Conservation (phyloP, 2,113 vertebrate species). For the Lontra canadensis region DNA sequence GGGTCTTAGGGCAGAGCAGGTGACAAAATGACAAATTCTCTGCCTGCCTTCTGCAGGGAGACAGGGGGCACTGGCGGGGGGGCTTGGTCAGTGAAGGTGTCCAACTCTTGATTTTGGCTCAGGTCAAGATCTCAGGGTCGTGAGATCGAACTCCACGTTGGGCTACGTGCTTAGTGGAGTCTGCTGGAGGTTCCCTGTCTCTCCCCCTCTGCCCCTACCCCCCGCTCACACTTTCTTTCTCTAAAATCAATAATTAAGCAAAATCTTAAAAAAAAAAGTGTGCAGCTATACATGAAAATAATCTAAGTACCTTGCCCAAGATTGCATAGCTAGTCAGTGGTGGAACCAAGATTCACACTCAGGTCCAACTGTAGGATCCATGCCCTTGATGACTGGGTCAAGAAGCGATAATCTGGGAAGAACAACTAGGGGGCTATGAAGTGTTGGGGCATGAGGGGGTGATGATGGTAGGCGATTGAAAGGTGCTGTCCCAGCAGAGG, state of each 20-base stretch:
- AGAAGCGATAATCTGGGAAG: background rate
- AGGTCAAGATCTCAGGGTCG: background rate
- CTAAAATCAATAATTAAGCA: background rate
- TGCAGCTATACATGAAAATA: background rate
- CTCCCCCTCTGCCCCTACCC: background rate
- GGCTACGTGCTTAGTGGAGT: background rate
- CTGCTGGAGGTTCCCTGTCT: background rate
- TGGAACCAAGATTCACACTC: background rate
- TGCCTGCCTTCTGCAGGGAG: background rate
- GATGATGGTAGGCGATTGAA: fast-evolving
- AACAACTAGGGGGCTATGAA: background rate
- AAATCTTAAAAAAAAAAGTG: background rate
- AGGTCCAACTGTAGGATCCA: background rate
- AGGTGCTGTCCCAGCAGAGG: background rate
- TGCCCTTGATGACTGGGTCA: background rate
- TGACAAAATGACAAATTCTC: background rate
- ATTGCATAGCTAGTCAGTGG: background rate
- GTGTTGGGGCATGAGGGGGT: background rate
- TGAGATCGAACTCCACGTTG: background rate
- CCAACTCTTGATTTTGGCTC: background rate
- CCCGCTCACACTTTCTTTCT: background rate
- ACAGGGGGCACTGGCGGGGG: background rate
- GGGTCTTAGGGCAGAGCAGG: background rate
- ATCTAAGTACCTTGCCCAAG: background rate
- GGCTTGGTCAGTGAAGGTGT: background rate